These are phyloP conservation scores for Etheostoma nigrum DNA, from an alignment of 2,797 vertebrate genomes.

Conservation along the genomic window DNA sequence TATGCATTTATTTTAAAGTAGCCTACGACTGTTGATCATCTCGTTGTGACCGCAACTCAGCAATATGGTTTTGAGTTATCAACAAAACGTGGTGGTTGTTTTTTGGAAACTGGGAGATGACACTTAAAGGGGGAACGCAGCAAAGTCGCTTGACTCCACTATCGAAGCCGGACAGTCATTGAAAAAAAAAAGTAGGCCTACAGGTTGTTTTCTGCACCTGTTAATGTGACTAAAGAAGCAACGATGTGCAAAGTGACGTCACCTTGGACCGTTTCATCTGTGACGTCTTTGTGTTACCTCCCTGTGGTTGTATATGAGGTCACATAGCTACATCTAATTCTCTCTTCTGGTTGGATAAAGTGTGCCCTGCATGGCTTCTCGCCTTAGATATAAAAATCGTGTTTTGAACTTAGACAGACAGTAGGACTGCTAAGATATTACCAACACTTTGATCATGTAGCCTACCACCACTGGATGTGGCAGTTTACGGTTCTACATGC, in stretches of 20 bases:
- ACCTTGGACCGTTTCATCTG: background rate
- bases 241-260: background rate
- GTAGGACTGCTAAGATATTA: background rate
- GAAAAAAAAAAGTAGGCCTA: no score
- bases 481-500: background rate
- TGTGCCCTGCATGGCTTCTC: background rate
- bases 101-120: background rate
- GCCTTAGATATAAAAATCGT: background rate
- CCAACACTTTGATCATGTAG: background rate
- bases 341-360: background rate
- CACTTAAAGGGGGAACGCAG: background rate
- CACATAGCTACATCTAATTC: background rate
- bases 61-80: background rate
- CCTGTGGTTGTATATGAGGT: conserved; percentile 6
- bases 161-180: no score
- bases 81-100: background rate
- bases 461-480: background rate
- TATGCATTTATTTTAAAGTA: background rate
- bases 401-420: background rate
- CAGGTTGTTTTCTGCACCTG: background rate
- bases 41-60: background rate
- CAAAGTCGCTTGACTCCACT: background rate
- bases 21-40: background rate
- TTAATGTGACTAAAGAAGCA: background rate
- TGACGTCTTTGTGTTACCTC: background rate